phyloP scores from a whole-genome alignment of 2,888 invertebrate species.

The Drosophila affinis region DNA sequence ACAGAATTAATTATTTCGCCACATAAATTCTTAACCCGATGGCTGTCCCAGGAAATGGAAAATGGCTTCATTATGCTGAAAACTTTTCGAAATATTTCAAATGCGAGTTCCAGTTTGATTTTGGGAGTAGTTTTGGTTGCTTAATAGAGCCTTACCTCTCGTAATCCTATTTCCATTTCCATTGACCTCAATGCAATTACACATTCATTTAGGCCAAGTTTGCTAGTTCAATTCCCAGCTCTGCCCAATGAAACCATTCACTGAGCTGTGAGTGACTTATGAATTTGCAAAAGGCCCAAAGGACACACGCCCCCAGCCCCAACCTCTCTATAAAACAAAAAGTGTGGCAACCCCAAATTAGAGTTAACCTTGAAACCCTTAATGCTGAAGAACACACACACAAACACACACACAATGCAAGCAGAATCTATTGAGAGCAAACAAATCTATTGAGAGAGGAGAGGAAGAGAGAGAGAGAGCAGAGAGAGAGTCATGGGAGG shows the following conservation, averaged over 20 bases:
- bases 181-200: not conserved
- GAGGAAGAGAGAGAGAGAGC: not conserved
- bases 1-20: conserved; percentile 80
- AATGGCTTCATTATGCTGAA: conserved; percentile 31
- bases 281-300: conserved; percentile 12
- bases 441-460: no score
- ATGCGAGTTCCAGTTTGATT: not conserved
- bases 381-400: no score
- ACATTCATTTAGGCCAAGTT: conserved; percentile 2
- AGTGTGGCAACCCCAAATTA: conserved; percentile 63
- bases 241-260: not conserved
- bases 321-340: conserved; percentile 43
- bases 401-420: conserved; percentile 44
- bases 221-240: not conserved
- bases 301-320: not conserved
- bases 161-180: not conserved
- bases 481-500: conserved; percentile 2
- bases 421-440: no score
- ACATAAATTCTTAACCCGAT: conserved; percentile 66
- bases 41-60: conserved; percentile 27
- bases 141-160: no score
- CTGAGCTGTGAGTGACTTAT: conserved; percentile 33
- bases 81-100: not conserved
- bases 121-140: not conserved
- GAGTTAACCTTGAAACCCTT: conserved; percentile 71